Conservation (phyloP, 1,140 invertebrate genomes). For the Drosophila equinoxialis region DNA sequence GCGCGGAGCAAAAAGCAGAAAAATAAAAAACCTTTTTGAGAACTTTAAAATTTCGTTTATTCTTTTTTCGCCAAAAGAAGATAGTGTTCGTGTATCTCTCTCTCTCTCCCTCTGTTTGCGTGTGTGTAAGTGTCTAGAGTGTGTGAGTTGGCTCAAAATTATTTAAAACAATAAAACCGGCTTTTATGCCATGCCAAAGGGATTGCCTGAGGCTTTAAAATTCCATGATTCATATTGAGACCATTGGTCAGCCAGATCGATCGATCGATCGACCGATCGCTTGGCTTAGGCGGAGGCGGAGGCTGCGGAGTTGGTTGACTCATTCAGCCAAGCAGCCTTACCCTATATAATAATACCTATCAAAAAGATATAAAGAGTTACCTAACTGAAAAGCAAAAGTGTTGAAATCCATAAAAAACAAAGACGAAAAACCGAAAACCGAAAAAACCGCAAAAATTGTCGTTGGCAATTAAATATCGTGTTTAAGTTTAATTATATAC, state of each 20-base stretch:
- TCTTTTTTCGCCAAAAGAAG: constrained; percentile 30
- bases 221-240: constrained; percentile 43
- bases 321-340: constrained; percentile 32
- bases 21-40: constrained; percentile 14
- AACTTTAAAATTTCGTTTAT: constrained; percentile 15
- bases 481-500: constrained; percentile 41
- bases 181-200: constrained; percentile 21
- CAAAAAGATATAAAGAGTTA: constrained; percentile 7
- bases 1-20: neutral
- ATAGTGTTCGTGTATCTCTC: constrained; percentile 20
- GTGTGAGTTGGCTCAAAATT: neutral
- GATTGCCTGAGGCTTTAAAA: constrained; percentile 23
- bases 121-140: neutral
- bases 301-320: constrained; percentile 29
- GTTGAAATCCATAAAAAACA: constrained; percentile 21
- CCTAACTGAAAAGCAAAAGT: constrained; percentile 56
- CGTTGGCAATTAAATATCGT: constrained; percentile 22
- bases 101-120: neutral
- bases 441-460: constrained; percentile 38
- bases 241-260: constrained; percentile 17
- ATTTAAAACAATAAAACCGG: constrained; percentile 32
- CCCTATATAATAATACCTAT: neutral
- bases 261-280: neutral
- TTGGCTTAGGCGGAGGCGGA: constrained; percentile 1
- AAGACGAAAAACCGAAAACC: constrained; percentile 6